Percentiles rank a stretch among this genome's conserved stretches.
phyloP scores from a whole-genome alignment of 2,113 vertebrate species.

The Pteruthius melanotis region DNA sequence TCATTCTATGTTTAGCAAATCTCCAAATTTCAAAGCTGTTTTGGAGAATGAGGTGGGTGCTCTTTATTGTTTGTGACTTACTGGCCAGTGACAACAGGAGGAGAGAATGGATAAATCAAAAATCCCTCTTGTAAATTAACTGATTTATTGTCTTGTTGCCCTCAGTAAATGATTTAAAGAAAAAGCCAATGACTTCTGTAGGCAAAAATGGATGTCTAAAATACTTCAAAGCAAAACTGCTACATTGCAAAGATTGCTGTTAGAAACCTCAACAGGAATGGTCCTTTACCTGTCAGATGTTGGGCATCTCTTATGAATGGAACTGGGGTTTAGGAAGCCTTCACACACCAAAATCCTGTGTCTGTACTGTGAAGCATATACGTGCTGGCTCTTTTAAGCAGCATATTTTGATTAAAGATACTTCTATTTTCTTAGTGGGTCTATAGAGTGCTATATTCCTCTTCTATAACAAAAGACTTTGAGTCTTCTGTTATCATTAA shows the following conservation, averaged over 20 bases:
- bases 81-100: slow-evolving; percentile 58
- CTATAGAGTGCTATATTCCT: neutral
- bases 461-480: neutral
- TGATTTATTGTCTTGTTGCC: slow-evolving; percentile 9
- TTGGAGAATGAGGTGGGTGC: slow-evolving; percentile 79
- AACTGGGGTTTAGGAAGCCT: neutral
- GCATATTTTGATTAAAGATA: neutral
- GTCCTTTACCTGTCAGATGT: neutral
- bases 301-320: neutral
- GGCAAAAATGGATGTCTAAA: neutral
- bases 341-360: neutral
- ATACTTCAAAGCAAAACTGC: neutral
- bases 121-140: slow-evolving; percentile 42
- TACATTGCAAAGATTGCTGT: neutral
- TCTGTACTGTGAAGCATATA: neutral
- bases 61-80: slow-evolving; percentile 76
- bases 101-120: slow-evolving; percentile 58
- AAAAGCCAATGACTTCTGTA: slow-evolving; percentile 15
- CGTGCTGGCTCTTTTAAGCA: neutral
- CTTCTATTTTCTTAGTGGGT: neutral
- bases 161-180: slow-evolving; percentile 21
- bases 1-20: slow-evolving; percentile 87
- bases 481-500: neutral
- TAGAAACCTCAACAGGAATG: neutral
- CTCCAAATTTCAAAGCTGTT: slow-evolving; percentile 82